Evolutionary conservation across 2,888 invertebrate genomes (phyloP), one percentile per base, ranked within the genome.

Genomic region (Pristionchus arcanus): DNA sequence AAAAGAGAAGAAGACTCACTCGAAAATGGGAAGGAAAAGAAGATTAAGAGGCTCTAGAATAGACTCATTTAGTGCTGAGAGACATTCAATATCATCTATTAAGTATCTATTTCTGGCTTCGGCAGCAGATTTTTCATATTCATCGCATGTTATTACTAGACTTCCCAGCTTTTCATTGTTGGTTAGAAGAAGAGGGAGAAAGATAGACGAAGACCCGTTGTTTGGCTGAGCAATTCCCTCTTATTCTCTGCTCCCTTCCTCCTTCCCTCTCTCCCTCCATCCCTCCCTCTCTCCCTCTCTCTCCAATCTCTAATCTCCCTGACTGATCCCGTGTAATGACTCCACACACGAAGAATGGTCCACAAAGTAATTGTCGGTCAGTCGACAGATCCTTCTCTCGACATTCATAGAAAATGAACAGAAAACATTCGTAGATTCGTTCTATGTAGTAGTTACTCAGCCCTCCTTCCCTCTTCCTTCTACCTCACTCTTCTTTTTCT

Each of bases 401-500:
- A 4, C 74, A 42, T 37, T 31, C n/a, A 37, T 77, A 42, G 25
- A 19, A 16, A 42, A 77, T 4, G 31, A 31, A 11, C 34, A 66
- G 13, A 66, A 28, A 66, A 28, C 42, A 42, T 9, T 1, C 3
- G n/a, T 42, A 25, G 42, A 77, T n/a, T n/a, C 28, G 28, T 16
- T n/a, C 25, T 49, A 53, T n/a, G n/a, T 7, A 16, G 13, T n/a
- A n/a, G 49, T 81, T 9, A 81, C 42, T 49, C 42, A n/a, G 49
- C 5, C 74, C 5, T 77, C 42, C 21, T 49, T 13, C 21, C 28
- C 28, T 81, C 49, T 16, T 49, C 9, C 21, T 49, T 49, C 7
- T 55, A 42, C 66, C 15, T 86, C 86, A 13, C 55, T 66, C 63
- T 85, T 85, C 87, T 90, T 85, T 89, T 89, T 68, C 21, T 63